phyloP scores from a whole-genome alignment of 2,113 vertebrate species.

The Neodontobutis hainanensis region DNA sequence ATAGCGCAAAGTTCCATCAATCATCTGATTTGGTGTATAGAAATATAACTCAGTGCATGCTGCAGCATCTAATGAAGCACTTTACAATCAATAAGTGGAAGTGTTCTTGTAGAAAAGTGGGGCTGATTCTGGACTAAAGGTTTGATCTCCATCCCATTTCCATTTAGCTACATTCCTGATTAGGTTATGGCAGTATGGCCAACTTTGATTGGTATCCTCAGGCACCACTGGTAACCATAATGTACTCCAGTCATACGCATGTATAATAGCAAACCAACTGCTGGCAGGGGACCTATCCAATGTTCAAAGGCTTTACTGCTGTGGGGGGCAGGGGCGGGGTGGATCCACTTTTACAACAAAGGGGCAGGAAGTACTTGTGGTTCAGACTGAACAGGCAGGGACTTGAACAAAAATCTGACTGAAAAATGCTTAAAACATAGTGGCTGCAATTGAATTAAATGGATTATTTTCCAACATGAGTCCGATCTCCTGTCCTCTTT shows the following conservation, averaged over 20 bases:
- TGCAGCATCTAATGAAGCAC: slow-evolving; percentile 59
- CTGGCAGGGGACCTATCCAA: slow-evolving; percentile 50
- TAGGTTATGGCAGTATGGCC: slow-evolving; percentile 49
- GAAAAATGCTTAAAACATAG: slow-evolving; percentile 41
- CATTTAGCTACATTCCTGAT: slow-evolving; percentile 41
- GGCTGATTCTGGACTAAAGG: neutral
- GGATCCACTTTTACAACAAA: slow-evolving; percentile 36
- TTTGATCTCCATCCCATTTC: slow-evolving; percentile 14
- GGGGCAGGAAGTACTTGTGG: slow-evolving; percentile 23
- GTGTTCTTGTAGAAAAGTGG: slow-evolving; percentile 43
- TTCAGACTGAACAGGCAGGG: slow-evolving; percentile 24
- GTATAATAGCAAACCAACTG: slow-evolving; percentile 61
- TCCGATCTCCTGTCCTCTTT: slow-evolving; percentile 19
- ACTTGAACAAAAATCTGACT: slow-evolving; percentile 44
- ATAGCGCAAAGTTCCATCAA: slow-evolving; percentile 34
- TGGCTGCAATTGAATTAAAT: slow-evolving; percentile 33
- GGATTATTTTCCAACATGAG: slow-evolving; percentile 7
- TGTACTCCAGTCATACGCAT: slow-evolving; percentile 58
- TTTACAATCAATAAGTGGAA: slow-evolving; percentile 60
- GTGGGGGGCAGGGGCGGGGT: slow-evolving; percentile 34
- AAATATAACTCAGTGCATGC: slow-evolving; percentile 35
- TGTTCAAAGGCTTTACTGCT: slow-evolving; percentile 48
- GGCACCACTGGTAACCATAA: slow-evolving; percentile 51
- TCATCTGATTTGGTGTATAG: slow-evolving; percentile 31
- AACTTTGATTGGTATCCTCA: slow-evolving; percentile 62